phyloP scores from a whole-genome alignment of 1,140 invertebrate species.

The Cephus cinctus region DNA sequence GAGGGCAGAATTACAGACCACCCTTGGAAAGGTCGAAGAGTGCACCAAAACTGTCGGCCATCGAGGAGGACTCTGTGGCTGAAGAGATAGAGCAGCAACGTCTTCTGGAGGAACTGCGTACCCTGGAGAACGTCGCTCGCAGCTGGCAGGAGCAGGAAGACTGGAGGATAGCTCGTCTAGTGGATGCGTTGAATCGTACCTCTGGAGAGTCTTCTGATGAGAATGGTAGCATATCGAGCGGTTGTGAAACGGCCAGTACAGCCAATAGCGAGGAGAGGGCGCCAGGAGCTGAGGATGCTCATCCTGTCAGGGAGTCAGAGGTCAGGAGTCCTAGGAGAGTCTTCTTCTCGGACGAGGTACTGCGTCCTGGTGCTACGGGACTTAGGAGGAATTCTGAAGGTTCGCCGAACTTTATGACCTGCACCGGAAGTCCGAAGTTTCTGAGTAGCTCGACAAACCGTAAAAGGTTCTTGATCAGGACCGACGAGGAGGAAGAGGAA shows the following conservation, averaged over 20 bases:
- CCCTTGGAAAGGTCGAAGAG: slow-evolving; percentile 92
- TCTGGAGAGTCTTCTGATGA: slow-evolving; percentile 60
- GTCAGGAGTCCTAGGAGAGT: slow-evolving; percentile 24
- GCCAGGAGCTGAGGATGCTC: slow-evolving; percentile 27
- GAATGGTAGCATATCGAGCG: slow-evolving; percentile 73
- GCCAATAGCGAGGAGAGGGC: slow-evolving; percentile 55
- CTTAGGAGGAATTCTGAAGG: slow-evolving; percentile 48
- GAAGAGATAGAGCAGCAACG: slow-evolving; percentile 68
- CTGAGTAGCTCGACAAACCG: slow-evolving; percentile 20
- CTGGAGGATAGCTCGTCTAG: slow-evolving; percentile 47
- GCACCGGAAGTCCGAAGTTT: slow-evolving; percentile 44
- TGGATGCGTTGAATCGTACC: slow-evolving; percentile 45
- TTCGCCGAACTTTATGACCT: slow-evolving; percentile 49
- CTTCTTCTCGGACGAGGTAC: slow-evolving; percentile 27
- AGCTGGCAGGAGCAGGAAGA: slow-evolving; percentile 51
- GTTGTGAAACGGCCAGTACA: slow-evolving; percentile 76
- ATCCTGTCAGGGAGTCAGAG: slow-evolving; percentile 20
- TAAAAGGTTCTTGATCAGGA: slow-evolving; percentile 37
- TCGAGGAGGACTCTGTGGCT: slow-evolving; percentile 88
- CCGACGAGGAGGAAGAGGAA: slow-evolving; percentile 35
- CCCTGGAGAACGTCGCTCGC: slow-evolving; percentile 45
- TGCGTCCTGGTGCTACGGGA: slow-evolving; percentile 17
- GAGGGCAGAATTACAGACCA: slow-evolving; percentile 81
- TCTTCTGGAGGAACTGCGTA: slow-evolving; percentile 47
- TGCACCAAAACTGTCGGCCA: slow-evolving; percentile 90